Base-by-base conservation (phyloP, 2,888 invertebrate species). In the Agrotis puta region DNA sequence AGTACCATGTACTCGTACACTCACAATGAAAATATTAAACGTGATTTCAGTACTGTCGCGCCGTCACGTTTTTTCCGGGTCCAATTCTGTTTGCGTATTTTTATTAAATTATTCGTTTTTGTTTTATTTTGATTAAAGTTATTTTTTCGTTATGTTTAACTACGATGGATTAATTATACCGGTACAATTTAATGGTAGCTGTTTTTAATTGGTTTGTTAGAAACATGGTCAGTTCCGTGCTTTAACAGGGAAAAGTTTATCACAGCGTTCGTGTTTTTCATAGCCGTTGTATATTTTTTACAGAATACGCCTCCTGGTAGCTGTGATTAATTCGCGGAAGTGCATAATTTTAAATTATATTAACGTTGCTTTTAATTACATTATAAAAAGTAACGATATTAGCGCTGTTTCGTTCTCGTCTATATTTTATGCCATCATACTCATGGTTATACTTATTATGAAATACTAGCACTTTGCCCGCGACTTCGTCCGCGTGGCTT, bases 11-110 rank as follows among this genome's bases (percentile, higher is more conserved):
- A 79, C 74, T 81, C 70, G 62, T 77, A 79, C 74, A 81, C 70
- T 77, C 69, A 66, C 75, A 75, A 81, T 79, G 83, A 80, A 79
- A 83, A 83, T 75, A 84, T 82, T 76, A 83, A 86, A 87, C 87
- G 83, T 85, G 83, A 85, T 85, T 83, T 65, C 57, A 71, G 53
- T 70, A 75, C 64, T 63, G 65, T 64, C 62, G 63, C 20, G 56
- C 14, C 16, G 65, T 83, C 83, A 85, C 83, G 83, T 83, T 85
- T 79, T 76, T 74, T 50, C 63, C 62, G 59, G 57, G 24, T 58
- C 53, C 56, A 70, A 73, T 63, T 64, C 39, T 61, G 62, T 71
- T 80, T 70, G 61, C 20, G 58, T 80, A 57, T 70, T 64, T 71
- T 70, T 59, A 59, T 70, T 67, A 67, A 53, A 61, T 64, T 70